Conservation (phyloP, 1,140 invertebrate genomes). For the Mercenaria mercenaria region DNA sequence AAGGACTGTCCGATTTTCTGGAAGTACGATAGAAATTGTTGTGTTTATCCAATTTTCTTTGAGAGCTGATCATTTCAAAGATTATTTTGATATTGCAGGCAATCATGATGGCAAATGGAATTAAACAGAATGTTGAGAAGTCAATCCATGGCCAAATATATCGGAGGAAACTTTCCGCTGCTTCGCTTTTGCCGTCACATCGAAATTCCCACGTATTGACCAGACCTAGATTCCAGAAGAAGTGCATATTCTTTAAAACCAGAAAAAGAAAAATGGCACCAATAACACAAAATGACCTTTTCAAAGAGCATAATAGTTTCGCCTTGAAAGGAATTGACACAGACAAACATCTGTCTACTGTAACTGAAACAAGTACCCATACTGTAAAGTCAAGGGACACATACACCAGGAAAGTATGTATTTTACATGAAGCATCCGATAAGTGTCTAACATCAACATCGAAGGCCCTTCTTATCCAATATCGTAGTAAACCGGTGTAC, state of each 20-base stretch:
- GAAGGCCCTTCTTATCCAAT: conserved; percentile 73
- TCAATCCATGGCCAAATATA: conserved; percentile 83
- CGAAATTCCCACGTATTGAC: conserved; percentile 52
- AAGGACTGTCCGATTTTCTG: background rate
- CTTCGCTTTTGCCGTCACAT: conserved; percentile 38
- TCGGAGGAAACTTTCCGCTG: conserved; percentile 59
- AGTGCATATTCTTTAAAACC: conserved; percentile 75
- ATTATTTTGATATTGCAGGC: conserved; percentile 78
- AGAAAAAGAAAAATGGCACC: conserved; percentile 55
- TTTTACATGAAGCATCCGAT: conserved; percentile 73
- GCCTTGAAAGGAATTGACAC: conserved; percentile 74
- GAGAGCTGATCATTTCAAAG: conserved; percentile 63
- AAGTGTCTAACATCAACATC: conserved; percentile 68
- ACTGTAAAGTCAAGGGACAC: conserved; percentile 74
- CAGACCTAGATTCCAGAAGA: conserved; percentile 75
- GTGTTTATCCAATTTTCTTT: conserved; percentile 59
- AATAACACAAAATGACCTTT: conserved; percentile 60
- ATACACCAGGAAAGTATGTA: conserved; percentile 79
- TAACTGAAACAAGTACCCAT: conserved; percentile 78
- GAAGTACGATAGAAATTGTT: background rate
- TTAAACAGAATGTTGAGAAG: conserved; percentile 77
- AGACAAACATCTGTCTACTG: conserved; percentile 76
- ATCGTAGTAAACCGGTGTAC: conserved; percentile 76
- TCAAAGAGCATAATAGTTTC: conserved; percentile 70
- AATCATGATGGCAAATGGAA: conserved; percentile 82